Conservation (phyloP, 1,140 invertebrate species). For the Uloborus diversus region DNA sequence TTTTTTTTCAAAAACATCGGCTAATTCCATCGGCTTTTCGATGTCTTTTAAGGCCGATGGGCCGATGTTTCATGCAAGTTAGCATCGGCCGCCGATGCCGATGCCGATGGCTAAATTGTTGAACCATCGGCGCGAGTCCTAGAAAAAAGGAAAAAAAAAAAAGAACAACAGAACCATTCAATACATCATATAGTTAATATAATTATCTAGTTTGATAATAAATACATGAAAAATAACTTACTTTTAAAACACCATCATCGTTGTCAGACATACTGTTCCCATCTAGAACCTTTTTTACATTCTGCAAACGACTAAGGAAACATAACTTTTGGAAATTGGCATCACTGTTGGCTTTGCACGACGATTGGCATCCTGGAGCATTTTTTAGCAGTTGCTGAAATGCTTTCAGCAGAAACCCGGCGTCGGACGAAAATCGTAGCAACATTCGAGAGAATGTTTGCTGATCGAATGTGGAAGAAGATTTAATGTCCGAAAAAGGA, state of each 20-base stretch:
- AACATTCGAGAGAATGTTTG: slow-evolving; percentile 8
- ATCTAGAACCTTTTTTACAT: background rate
- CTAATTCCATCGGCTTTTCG: too few relatives aligned
- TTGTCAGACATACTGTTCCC: background rate
- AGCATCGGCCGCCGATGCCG: too few relatives aligned
- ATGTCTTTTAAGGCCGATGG: too few relatives aligned
- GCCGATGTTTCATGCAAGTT: too few relatives aligned
- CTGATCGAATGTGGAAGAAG: background rate
- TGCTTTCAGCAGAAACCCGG: background rate
- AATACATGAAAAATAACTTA: too few relatives aligned
- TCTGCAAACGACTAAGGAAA: slow-evolving; percentile 24
- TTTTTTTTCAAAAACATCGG: too few relatives aligned
- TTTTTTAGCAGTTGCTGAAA: background rate
- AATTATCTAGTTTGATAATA: too few relatives aligned
- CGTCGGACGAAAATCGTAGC: background rate
- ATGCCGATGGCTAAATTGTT: too few relatives aligned
- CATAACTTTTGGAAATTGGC: slow-evolving; percentile 15
- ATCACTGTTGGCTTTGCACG: background rate
- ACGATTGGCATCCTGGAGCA: background rate
- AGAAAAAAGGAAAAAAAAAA: too few relatives aligned
- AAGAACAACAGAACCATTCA: too few relatives aligned
- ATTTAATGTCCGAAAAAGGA: background rate
- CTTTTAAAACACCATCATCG: background rate
- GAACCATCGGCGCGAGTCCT: too few relatives aligned
- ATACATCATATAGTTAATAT: too few relatives aligned